Evolutionary conservation across 2,113 vertebrate genomes (phyloP), one percentile per base, ranked within the genome.

Genomic region (Struthio camelus): DNA sequence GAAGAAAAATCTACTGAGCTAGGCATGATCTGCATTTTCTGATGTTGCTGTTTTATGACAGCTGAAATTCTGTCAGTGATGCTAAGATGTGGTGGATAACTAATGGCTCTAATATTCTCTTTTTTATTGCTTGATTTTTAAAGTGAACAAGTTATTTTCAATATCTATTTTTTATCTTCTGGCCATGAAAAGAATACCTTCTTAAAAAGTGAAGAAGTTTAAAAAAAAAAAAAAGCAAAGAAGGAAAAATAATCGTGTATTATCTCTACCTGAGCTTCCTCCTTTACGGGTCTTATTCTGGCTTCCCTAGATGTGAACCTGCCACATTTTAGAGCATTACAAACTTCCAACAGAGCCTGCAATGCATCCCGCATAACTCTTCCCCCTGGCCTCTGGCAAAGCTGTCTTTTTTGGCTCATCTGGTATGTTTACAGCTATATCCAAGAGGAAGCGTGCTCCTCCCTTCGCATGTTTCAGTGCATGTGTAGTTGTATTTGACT

Each of bases 31-130:
- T 77, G 25, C 5, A 71, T 75, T 83, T 93, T 92, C 20, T 90
- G 64, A 54, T 27, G 7, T 48, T 89, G 10, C 30, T 69, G 24
- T 32, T 87, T 83, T 86, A 32, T 78, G 51, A 86, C 46, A 89
- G 69, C 14, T 79, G 61, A 97, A 95, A 70, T 87, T 85, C 71
- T 89, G 53, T 28, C 34, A 14, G 27, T 53, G 73, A 42, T 93
- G 82, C 46, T 85, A 91, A 85, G 62, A 73, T 8, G 2, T 53
- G 40, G 27, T 78, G 46, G 36, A 83, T 86, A 93, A 91, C 20
- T 78, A 94, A 90, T 64, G 51, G 51, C 19, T 95, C 67, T 84
- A 86, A 89, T 94, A 92, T 61, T 88, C 28, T 91, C 24, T 79
- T 75, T 9, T 86, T 71, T 85, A 80, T 79, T 95, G 19, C 10